Conservation (phyloP, 2,113 vertebrate species). For the Crotophaga sulcirostris region DNA sequence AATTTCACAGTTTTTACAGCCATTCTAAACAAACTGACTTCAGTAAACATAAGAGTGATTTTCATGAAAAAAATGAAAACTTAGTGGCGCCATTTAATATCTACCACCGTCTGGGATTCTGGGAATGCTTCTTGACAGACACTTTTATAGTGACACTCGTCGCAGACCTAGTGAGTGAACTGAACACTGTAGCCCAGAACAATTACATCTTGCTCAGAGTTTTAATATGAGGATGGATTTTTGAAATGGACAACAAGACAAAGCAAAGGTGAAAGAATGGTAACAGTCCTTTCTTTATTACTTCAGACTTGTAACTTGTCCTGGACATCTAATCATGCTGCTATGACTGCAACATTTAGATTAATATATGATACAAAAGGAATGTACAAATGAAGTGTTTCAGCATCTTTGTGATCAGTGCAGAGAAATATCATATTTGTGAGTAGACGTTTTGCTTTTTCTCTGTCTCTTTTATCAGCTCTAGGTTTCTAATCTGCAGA, state of each 20-base stretch:
- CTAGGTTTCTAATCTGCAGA: slow-evolving; percentile 13
- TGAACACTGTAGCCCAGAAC: neutral
- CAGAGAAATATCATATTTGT: neutral
- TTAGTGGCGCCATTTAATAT: neutral
- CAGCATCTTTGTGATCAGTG: slow-evolving; percentile 37
- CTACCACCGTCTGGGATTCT: neutral
- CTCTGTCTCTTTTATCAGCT: neutral
- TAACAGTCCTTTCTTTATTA: neutral
- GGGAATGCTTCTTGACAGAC: neutral
- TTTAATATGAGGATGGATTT: neutral
- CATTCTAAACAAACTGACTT: neutral
- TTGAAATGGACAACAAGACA: neutral
- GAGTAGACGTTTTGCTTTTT: slow-evolving; percentile 10
- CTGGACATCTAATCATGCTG: neutral
- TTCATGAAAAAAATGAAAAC: neutral
- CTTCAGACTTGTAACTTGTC: neutral
- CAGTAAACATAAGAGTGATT: neutral
- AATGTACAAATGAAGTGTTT: slow-evolving; percentile 10
- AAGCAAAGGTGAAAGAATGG: neutral
- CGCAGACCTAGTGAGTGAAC: neutral
- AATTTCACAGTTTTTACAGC: neutral
- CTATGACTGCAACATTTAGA: neutral
- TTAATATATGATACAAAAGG: slow-evolving; percentile 11
- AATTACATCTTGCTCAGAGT: neutral
- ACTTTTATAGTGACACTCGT: neutral